Conservation (phyloP, 2,888 invertebrate genomes). For the Polydrusus cervinus region DNA sequence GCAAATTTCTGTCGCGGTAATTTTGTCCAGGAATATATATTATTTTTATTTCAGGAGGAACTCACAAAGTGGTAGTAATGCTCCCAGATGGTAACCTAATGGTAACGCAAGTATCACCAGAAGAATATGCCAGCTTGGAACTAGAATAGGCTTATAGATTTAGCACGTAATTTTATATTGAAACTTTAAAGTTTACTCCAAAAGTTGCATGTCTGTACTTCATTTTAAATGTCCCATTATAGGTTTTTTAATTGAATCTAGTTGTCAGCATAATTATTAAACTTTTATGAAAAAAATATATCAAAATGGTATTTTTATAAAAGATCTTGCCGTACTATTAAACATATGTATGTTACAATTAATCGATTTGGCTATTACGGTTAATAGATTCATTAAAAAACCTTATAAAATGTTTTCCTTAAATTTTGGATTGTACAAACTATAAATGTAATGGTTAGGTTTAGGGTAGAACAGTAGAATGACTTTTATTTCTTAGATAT, state of each 20-base stretch:
- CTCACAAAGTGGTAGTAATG: constrained; percentile 87
- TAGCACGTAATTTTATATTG: constrained; percentile 23
- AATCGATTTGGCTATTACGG: no score
- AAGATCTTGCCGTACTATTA: no score
- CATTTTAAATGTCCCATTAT: constrained; percentile 10
- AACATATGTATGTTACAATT: no score
- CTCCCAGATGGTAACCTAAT: constrained; percentile 89
- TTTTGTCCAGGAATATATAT: no score
- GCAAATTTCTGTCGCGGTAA: no score
- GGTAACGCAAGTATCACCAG: constrained; percentile 91
- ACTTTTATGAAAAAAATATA: no score
- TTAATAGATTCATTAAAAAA: background rate
- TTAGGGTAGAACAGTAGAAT: constrained; percentile 12
- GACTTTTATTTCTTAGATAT: constrained; percentile 11
- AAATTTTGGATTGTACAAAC: constrained; percentile 28
- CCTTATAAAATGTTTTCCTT: background rate
- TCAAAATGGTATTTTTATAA: no score
- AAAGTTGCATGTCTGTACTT: constrained; percentile 30
- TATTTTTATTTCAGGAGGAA: constrained; percentile 78
- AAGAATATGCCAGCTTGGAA: constrained; percentile 82
- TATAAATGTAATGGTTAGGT: constrained; percentile 8
- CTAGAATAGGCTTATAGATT: constrained; percentile 63
- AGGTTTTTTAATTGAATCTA: background rate
- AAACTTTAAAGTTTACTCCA: constrained; percentile 28
- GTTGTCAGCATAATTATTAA: no score